Percentiles rank a stretch among this genome's conserved stretches.
Evolutionary conservation across 2,888 invertebrate genomes (phyloP).

Genomic region (Volucella inflata): DNA sequence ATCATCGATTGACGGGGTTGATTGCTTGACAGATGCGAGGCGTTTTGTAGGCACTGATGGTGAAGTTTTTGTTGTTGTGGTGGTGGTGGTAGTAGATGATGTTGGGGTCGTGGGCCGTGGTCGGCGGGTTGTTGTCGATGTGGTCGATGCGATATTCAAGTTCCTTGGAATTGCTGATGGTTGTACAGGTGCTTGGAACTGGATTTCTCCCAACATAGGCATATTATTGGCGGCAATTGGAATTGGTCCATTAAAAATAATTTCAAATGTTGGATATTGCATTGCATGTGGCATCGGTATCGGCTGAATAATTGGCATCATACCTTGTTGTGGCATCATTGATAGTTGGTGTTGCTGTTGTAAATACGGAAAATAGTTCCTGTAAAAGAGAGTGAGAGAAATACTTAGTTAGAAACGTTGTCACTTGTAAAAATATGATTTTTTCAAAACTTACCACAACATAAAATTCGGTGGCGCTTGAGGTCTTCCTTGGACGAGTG

Average conservation of each 20-base stretch:
- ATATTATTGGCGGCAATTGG: constrained; percentile 7
- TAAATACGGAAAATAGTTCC: constrained; percentile 65
- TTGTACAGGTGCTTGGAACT: constrained; percentile 30
- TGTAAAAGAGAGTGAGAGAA: constrained; percentile 1
- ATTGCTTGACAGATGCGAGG: constrained; percentile 42
- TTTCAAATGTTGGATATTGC: constrained; percentile 48
- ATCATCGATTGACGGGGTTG: constrained; percentile 31
- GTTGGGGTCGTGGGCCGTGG: constrained; percentile 8
- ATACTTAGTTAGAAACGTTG: neutral
- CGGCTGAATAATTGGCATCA: constrained; percentile 29
- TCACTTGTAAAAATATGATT: neutral
- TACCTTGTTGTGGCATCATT: constrained; percentile 52
- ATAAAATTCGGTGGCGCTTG: constrained; percentile 33
- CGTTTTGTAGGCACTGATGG: constrained; percentile 21
- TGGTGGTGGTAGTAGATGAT: constrained; percentile 7
- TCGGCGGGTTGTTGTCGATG: constrained; percentile 15
- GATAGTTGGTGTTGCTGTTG: constrained; percentile 50
- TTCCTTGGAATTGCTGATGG: neutral
- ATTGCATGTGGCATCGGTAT: constrained; percentile 1
- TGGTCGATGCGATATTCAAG: constrained; percentile 19
- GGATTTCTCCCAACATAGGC: constrained; percentile 46
- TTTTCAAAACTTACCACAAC: constrained; percentile 55
- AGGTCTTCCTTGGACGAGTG: constrained; percentile 32
- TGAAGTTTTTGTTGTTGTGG: constrained; percentile 7
- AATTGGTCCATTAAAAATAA: constrained; percentile 35